Conservation (phyloP, 2,888 invertebrate species). For the Nasonovia ribisnigri region DNA sequence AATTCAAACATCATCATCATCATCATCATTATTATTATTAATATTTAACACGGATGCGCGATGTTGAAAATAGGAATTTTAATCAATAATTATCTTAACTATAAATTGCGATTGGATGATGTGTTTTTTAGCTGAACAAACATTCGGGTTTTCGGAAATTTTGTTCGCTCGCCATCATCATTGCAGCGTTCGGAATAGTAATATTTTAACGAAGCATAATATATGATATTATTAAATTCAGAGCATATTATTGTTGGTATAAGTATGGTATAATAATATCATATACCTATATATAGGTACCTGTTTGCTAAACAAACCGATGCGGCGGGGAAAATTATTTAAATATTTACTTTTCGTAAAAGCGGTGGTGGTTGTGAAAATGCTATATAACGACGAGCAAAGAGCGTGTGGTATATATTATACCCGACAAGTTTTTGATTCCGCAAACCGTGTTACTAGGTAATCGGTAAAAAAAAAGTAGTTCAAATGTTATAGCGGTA, state of each 20-base stretch:
- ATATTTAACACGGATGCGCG: neutral
- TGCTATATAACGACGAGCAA: neutral
- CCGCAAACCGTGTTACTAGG: neutral
- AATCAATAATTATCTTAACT: neutral
- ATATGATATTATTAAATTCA: neutral
- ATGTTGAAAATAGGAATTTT: neutral
- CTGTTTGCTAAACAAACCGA: neutral
- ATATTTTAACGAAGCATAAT: neutral
- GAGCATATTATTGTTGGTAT: neutral
- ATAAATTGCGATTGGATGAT: neutral
- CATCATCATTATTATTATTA: neutral
- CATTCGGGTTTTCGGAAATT: neutral
- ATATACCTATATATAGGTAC: neutral
- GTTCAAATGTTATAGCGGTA: neutral
- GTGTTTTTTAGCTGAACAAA: neutral
- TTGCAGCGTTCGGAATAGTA: neutral
- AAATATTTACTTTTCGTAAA: conserved; percentile 24
- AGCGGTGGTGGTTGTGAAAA: neutral
- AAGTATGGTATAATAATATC: neutral
- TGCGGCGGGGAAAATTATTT: neutral
- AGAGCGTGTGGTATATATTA: neutral
- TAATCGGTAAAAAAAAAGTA: neutral
- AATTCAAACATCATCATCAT: conserved; percentile 2
- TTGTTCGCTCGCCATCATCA: neutral
- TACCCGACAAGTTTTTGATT: neutral